Evolutionary conservation across 2,888 invertebrate genomes (phyloP).

Genomic region (Drosophila atroscutellata): DNA sequence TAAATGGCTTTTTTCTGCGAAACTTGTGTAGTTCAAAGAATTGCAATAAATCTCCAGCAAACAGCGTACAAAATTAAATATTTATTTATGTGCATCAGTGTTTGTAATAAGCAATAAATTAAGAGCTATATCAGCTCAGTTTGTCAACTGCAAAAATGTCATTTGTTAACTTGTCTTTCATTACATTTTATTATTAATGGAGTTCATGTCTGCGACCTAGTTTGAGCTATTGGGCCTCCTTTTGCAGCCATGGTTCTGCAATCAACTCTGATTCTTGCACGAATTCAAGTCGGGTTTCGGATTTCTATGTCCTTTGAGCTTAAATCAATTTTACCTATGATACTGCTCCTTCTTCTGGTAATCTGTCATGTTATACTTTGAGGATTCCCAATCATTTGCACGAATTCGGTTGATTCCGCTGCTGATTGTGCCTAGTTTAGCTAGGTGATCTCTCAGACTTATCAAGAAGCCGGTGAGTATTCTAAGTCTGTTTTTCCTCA

Average conservation of each 20-base stretch:
- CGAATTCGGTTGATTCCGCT: not conserved
- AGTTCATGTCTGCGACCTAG: not conserved
- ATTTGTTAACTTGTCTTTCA: not conserved
- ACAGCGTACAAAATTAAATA: not conserved
- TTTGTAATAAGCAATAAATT: not conserved
- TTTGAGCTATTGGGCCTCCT: not conserved
- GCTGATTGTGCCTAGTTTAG: not conserved
- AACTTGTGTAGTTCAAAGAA: not conserved
- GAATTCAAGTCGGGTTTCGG: not conserved
- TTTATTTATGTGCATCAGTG: not conserved
- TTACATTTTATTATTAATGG: not conserved
- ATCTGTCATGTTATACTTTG: not conserved
- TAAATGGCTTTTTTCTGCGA: not conserved
- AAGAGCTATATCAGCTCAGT: not conserved
- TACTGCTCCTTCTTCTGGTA: not conserved
- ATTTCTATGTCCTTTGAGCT: not conserved
- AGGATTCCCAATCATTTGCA: not conserved
- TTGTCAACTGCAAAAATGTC: not conserved
- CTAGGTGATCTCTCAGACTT: not conserved
- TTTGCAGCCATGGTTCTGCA: not conserved
- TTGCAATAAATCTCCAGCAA: not conserved
- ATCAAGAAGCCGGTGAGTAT: not conserved
- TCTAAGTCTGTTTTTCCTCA: too few species aligned
- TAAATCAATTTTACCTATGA: not conserved
- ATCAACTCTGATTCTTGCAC: not conserved